Evolutionary conservation across 2,888 invertebrate genomes (phyloP), one percentile per base, ranked within the genome.

Genomic region (Caradrina clavipalpis): DNA sequence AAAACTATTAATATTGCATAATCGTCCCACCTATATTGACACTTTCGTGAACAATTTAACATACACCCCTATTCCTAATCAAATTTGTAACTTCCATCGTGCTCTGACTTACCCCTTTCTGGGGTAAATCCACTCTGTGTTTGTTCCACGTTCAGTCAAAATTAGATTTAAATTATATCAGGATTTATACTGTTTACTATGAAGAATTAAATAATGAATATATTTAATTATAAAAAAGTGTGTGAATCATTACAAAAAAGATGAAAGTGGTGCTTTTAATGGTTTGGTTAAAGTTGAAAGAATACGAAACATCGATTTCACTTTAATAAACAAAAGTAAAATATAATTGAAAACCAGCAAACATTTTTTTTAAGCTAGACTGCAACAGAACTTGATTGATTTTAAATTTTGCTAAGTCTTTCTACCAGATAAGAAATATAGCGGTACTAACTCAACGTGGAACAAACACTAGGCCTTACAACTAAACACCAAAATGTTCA

Each of bases 21-120:
- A 87, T 86, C 88, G 96, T 95, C 95, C 95, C 95, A 92, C 95
- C 95, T 94, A 93, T 76, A 58, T 49, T 85, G 73, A 74, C 81
- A 78, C 84, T 83, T 88, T 85, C 87, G 76, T 78, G 76, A 66
- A 83, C 88, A 87, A 81, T 69, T 86, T 85, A 88, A 91, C 86
- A 81, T 89, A 92, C 93, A 85, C 85, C 81, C 90, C 89, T 93
- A 94, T 83, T 73, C 92, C 93, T 95, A 94, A 89, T 87, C 92
- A 87, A 94, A 94, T 95, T 96, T 96, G 96, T 95, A 95, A 93
- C 95, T 91, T 95, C 92, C 93, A 94, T 96, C 96, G 96, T 96
- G 96, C 96, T 96, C 96, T 96, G 95, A 90, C 86, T 90, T 89
- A 89, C 90, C 88, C 85, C 78, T 78, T 75, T 64, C 68, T 51